Percentiles rank a stretch among this genome's conserved stretches.
phyloP scores from a whole-genome alignment of 2,113 vertebrate species.

The Arenaria interpres region DNA sequence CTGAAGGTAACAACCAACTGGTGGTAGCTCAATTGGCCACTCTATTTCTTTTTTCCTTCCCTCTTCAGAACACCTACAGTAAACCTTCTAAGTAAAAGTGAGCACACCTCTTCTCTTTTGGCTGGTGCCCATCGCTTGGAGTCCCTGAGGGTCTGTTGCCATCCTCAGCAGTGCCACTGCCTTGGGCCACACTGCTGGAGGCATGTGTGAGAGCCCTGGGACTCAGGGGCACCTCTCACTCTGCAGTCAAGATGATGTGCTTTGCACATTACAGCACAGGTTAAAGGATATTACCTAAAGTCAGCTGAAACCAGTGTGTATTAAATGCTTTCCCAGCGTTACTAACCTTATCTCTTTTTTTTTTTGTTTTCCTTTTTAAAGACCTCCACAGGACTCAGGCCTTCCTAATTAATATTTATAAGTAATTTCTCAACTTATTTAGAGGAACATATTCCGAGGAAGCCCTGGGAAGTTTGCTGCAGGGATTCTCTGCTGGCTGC shows the following conservation, averaged over 20 bases:
- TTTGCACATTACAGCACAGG: not conserved
- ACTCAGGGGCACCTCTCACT: rapidly evolving
- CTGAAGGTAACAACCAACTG: rapidly evolving
- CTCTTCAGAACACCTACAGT: not conserved
- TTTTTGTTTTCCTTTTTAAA: not conserved
- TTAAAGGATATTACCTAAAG: not conserved
- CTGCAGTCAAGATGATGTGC: not conserved
- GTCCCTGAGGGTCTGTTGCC: not conserved
- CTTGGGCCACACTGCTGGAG: not conserved
- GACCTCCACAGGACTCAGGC: not conserved
- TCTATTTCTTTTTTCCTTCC: not conserved
- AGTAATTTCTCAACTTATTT: not conserved
- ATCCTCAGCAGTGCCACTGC: not conserved
- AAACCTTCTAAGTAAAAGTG: not conserved
- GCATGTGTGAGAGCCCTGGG: not conserved
- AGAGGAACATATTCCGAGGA: not conserved
- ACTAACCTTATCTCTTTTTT: not conserved
- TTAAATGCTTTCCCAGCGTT: not conserved
- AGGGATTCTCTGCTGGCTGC: not conserved
- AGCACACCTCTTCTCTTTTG: not conserved
- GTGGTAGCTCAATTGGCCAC: not conserved
- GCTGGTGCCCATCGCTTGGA: not conserved
- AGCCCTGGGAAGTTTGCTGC: not conserved
- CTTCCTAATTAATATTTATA: not conserved
- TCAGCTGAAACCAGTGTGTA: not conserved